Evolutionary conservation across 2,797 vertebrate genomes (phyloP), one percentile per base, ranked within the genome.

Genomic region (Gila robusta): DNA sequence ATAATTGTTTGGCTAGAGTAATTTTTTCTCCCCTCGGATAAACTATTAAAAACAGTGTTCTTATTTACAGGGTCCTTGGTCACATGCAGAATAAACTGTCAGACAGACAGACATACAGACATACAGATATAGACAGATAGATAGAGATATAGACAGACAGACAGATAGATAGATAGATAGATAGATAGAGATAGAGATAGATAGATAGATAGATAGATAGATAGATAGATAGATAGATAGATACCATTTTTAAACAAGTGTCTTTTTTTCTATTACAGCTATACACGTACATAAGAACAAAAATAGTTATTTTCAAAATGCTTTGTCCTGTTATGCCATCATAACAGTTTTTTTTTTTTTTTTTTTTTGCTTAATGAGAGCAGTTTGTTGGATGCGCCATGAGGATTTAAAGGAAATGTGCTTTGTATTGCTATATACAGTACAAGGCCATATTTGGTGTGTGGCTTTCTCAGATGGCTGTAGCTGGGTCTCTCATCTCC

Each of bases 391-490:
- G 28, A 64, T 79, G 71, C 41, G 69, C 83, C 85, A 52, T 76
- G 82, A 64, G 76, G 77, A 77, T 83, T 77, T 49, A 73, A 83
- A 76, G 67, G 49, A 69, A 84, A 89, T 83, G n/a, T 77, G 72
- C 88, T 89, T 87, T 41, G 79, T 83, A 86, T 85, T 79, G 82
- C 86, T 54, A 23, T 52, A 23, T 83, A 73, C 32, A 32, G 32
- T 32, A 32, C 78, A 64, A 86, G 41, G 37, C 90, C 88, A 89
- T 91, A 91, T 90, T 89, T 90, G 89, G 91, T 85, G 80, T 77
- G 86, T 85, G 87, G 73, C 82, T 87, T 79, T 81, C 79, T 84
- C 44, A 35, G 54, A 49, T 62, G 85, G 56, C 67, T 77, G 49
- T 35, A 35, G 81, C 84, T 85, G 56, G 52, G 77, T 47, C 85